A percentile compares a stretch with the other conserved stretches of the same genome.
Evolutionary conservation across 2,113 vertebrate genomes (phyloP).

Genomic region (Falcunculus frontatus): DNA sequence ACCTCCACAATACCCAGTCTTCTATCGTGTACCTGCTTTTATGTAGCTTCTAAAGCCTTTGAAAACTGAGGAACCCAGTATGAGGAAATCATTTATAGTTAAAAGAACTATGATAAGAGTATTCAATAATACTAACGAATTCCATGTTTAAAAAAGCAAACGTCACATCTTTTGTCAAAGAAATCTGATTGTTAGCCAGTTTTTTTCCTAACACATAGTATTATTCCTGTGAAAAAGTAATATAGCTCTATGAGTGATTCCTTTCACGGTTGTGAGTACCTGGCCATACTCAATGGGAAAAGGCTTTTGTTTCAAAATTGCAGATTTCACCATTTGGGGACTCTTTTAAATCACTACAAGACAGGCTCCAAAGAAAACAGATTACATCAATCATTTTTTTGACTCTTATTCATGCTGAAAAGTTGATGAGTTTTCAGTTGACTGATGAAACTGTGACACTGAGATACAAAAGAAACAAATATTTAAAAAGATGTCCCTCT

Average conservation of each 20-base stretch:
- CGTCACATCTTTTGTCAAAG: background rate
- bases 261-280: background rate
- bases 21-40: background rate
- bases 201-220: background rate
- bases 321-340: background rate
- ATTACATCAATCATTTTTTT: background rate
- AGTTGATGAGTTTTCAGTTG: background rate
- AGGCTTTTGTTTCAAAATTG: background rate
- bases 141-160: background rate
- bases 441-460: background rate
- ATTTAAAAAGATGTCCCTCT: background rate
- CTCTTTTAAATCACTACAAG: background rate
- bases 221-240: background rate
- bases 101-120: background rate
- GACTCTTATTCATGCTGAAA: background rate
- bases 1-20: background rate
- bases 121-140: background rate
- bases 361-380: background rate
- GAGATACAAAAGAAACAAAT: background rate
- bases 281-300: background rate
- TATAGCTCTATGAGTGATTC: background rate
- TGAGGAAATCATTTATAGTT: background rate
- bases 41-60: background rate
- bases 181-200: background rate
- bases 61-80: background rate